phyloP scores from a whole-genome alignment of 2,797 vertebrate species.

The Gallinago stenura region DNA sequence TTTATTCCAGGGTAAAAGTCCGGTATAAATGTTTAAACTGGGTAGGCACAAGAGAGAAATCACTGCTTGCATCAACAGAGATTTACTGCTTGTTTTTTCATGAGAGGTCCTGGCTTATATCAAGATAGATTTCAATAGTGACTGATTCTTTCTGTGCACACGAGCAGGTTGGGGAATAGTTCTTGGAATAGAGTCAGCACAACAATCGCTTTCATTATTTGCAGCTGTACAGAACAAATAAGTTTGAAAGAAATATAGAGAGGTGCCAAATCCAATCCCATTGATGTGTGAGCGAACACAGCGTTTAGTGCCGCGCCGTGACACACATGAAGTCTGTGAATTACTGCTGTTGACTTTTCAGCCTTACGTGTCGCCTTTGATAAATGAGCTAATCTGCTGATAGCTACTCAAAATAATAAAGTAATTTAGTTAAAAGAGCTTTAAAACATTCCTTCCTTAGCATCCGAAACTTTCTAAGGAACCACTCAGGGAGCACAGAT shows the following conservation, averaged over 20 bases:
- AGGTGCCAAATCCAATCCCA: constrained; percentile 18
- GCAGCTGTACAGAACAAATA: constrained; percentile 56
- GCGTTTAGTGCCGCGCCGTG: background rate
- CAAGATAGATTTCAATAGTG: constrained; percentile 3
- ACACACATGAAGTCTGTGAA: background rate
- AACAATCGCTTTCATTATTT: constrained; percentile 52
- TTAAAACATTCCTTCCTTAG: background rate
- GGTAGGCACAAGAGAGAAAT: background rate
- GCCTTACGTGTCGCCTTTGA: background rate
- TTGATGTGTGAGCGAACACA: background rate
- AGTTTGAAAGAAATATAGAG: background rate
- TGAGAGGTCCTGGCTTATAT: background rate
- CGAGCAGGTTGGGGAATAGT: constrained; percentile 25
- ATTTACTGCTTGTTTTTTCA: background rate
- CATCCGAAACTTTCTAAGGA: background rate
- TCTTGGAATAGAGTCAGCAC: constrained; percentile 43
- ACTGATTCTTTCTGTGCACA: background rate
- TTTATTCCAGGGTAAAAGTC: background rate
- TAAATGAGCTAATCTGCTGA: constrained; percentile 32
- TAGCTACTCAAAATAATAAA: constrained; percentile 32
- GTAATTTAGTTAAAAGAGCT: background rate
- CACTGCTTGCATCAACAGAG: background rate
- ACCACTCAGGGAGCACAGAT: background rate
- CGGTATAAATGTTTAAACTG: background rate
- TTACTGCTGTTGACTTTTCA: constrained; percentile 28